Percentiles rank a stretch among this genome's conserved stretches.
Evolutionary conservation across 2,888 invertebrate genomes (phyloP).

Genomic region (Biston stratarius): DNA sequence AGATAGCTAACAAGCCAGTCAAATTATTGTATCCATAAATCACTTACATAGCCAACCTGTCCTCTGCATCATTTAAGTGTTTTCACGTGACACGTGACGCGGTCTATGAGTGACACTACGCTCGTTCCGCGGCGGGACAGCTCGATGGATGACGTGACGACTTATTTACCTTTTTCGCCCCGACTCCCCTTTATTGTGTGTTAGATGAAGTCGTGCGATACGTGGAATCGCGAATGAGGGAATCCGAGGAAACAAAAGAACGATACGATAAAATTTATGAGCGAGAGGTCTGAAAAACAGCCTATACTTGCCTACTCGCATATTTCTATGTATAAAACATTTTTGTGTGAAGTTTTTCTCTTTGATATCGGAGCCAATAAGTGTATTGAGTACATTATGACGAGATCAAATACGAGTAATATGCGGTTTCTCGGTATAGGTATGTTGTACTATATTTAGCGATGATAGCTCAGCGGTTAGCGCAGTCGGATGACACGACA

Average conservation of each 20-base stretch:
- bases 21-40: no score
- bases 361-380: constrained; percentile 15
- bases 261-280: constrained; percentile 27
- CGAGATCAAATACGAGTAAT: constrained; percentile 11
- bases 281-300: constrained; percentile 13
- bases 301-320: background rate
- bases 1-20: no score
- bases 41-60: no score
- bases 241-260: constrained; percentile 30
- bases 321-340: constrained; percentile 20
- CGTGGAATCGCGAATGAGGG: constrained; percentile 30
- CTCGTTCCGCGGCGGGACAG: constrained; percentile 16
- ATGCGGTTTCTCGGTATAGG: no score
- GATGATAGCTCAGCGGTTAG: no score
- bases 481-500: no score
- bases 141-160: constrained; percentile 31
- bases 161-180: constrained; percentile 34
- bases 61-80: constrained; percentile 24
- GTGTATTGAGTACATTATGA: constrained; percentile 13
- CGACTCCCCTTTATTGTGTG: constrained; percentile 34
- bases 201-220: constrained; percentile 34
- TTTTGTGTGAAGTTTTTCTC: constrained; percentile 17
- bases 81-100: constrained; percentile 27
- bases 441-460: no score
- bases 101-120: constrained; percentile 25